These are phyloP conservation scores for Panopea generosa DNA, from an alignment of 2,888 invertebrate genomes.

Conservation along the genomic window DNA sequence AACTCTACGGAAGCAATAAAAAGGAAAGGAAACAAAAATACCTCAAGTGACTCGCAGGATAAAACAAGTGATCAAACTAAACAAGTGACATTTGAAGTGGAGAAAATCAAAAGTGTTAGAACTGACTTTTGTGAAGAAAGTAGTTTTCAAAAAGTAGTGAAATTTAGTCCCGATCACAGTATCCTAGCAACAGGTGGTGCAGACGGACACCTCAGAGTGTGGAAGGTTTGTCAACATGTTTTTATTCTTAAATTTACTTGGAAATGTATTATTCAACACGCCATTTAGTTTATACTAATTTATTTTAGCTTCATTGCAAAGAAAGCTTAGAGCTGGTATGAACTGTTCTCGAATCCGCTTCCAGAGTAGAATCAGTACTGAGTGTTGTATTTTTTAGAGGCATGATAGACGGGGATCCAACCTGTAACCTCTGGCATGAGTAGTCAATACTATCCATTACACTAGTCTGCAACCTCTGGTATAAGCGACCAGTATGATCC, in stretches of 20 bases:
- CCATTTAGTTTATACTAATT: too few species aligned
- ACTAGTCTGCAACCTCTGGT: too few species aligned
- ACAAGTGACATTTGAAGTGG: conserved; percentile 83
- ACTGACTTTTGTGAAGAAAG: conserved; percentile 88
- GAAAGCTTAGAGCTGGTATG: too few species aligned
- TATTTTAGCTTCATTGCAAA: too few species aligned
- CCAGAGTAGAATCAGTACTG: too few species aligned
- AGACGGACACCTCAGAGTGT: conserved; percentile 94
- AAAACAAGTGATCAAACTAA: conserved; percentile 63
- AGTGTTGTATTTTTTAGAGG: too few species aligned
- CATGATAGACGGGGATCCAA: too few species aligned
- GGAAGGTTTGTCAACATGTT: conserved; percentile 87
- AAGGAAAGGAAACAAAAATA: conserved; percentile 60
- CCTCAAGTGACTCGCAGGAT: not conserved
- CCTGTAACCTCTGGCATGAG: too few species aligned
- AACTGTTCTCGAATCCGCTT: too few species aligned
- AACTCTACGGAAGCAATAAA: conserved; percentile 45
- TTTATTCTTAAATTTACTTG: too few species aligned
- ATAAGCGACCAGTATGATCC: too few species aligned
- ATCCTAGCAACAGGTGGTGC: conserved; percentile 96
- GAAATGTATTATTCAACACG: not conserved
- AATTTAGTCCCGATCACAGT: conserved; percentile 91
- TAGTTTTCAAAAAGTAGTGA: conserved; percentile 94
- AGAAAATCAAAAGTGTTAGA: conserved; percentile 78
- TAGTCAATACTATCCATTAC: too few species aligned